These are phyloP conservation scores for Noctua comes DNA, from an alignment of 2,888 invertebrate species.

Conservation along the genomic window DNA sequence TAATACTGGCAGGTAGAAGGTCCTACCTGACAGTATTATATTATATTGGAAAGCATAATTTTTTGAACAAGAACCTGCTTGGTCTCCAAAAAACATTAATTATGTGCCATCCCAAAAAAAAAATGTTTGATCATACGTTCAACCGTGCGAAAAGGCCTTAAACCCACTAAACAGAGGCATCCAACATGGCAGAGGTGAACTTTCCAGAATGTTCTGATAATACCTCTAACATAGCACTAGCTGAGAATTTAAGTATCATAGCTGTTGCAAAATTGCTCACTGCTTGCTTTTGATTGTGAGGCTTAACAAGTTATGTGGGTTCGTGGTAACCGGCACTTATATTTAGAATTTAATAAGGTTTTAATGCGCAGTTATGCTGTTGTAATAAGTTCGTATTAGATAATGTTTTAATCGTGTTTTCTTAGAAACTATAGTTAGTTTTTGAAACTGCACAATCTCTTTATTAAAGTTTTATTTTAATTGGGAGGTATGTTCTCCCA, in stretches of 20 bases:
- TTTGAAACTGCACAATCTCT: not conserved
- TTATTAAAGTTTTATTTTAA: constrained; percentile 8
- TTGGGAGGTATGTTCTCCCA: no score
- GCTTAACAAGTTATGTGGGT: constrained; percentile 47
- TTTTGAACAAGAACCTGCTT: no score
- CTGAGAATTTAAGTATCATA: constrained; percentile 64
- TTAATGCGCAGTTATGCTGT: constrained; percentile 40
- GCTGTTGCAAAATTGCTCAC: constrained; percentile 62
- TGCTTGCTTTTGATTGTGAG: constrained; percentile 56
- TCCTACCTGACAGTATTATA: no score
- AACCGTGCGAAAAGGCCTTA: constrained; percentile 42
- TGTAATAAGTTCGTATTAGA: constrained; percentile 44
- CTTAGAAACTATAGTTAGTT: not conserved
- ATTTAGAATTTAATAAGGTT: constrained; percentile 48
- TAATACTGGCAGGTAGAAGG: no score
- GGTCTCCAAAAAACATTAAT: not conserved
- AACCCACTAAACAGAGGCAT: constrained; percentile 40
- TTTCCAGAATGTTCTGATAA: constrained; percentile 65
- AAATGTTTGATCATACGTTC: not conserved
- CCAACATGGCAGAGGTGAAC: constrained; percentile 54
- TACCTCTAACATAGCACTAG: constrained; percentile 52
- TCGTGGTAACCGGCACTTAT: constrained; percentile 50
- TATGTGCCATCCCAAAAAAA: not conserved
- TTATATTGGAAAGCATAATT: no score
- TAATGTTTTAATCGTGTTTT: constrained; percentile 48